Evolutionary conservation across 1,140 invertebrate species (phyloP).

Genomic region (Cheumatopsyche charites): DNA sequence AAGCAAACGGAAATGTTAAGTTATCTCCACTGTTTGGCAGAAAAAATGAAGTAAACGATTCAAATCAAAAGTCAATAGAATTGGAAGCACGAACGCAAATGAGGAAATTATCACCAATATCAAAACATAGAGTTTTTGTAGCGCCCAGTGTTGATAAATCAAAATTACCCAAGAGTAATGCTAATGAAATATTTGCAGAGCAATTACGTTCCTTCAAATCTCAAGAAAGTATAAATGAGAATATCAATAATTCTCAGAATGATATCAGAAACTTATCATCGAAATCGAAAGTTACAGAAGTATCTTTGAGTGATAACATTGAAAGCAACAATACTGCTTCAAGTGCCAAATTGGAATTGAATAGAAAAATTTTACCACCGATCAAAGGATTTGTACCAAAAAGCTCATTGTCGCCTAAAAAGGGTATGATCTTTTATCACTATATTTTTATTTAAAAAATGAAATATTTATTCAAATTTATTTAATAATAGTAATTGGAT

Average conservation of each 20-base stretch:
- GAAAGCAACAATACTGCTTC: not conserved
- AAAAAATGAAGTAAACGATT: slow-evolving; percentile 13
- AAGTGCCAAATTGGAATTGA: not conserved
- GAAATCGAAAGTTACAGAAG: slow-evolving; percentile 38
- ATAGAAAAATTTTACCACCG: slow-evolving; percentile 34
- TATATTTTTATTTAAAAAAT: too few relatives aligned
- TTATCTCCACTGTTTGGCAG: slow-evolving; percentile 44
- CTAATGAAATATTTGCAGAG: slow-evolving; percentile 27
- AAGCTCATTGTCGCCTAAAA: not conserved
- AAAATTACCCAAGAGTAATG: not conserved
- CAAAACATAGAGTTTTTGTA: slow-evolving; percentile 28
- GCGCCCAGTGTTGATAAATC: slow-evolving; percentile 2
- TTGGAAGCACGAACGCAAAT: slow-evolving; percentile 40
- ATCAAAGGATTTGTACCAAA: slow-evolving; percentile 16
- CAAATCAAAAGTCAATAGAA: slow-evolving; percentile 9
- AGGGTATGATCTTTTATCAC: not conserved
- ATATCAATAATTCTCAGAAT: not conserved
- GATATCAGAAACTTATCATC: not conserved
- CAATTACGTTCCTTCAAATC: slow-evolving; percentile 29
- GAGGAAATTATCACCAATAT: slow-evolving; percentile 41
- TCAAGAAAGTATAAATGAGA: slow-evolving; percentile 25
- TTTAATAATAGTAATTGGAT: too few relatives aligned
- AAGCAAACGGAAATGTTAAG: slow-evolving; percentile 30
- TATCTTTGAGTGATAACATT: slow-evolving; percentile 39
- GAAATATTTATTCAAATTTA: too few relatives aligned